Base-by-base conservation (phyloP, 2,888 invertebrate genomes). In the Ochropacha duplaris region DNA sequence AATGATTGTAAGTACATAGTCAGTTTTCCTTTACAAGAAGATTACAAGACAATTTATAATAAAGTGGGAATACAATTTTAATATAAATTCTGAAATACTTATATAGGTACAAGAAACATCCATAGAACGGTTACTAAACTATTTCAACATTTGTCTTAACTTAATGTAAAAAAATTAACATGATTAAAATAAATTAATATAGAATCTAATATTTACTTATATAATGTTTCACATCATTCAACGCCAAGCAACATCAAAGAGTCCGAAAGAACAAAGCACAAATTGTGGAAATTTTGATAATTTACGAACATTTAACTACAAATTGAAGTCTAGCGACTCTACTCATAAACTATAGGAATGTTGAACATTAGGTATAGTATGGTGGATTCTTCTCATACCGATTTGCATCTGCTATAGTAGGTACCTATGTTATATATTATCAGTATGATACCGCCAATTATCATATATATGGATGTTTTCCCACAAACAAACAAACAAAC, bases 311-410 rank as follows among this genome's bases (percentile, higher is more conserved):
- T 87, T 84, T 77, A 85, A 74, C 87, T 90, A 91, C 84, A 78
- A 86, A 85, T 86, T 82, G 83, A 88, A 86, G 90, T 89, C 92
- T 91, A 91, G 91, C 92, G 90, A 91, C 90, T 79, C 90, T 90
- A 91, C 84, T 76, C 74, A 72, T 78, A 81, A 83, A 74, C 76
- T 74, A 81, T 78, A 76, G 65, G 69, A 66, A 69, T 67, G 71
- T 70, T 57, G 68, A 67, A 64, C 66, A 61, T 61, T 49, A n/a
- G n/a, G n/a, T n/a, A 62, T 39, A 63, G 58, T 62, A 61, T 55
- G 56, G 65, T 64, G 60, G 58, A 12, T 62, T 56, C 56, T 64
- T 64, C 60, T 58, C n/a, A 44, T 19, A 19, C 19, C 51, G 28
- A 16, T 28, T 26, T 50, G 8, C 50, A 14, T 50, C 3, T 12